Evolutionary conservation across 2,113 vertebrate species (phyloP), one percentile per base, ranked within the genome.

Genomic region (Sinocyclocheilus maitianheensis): DNA sequence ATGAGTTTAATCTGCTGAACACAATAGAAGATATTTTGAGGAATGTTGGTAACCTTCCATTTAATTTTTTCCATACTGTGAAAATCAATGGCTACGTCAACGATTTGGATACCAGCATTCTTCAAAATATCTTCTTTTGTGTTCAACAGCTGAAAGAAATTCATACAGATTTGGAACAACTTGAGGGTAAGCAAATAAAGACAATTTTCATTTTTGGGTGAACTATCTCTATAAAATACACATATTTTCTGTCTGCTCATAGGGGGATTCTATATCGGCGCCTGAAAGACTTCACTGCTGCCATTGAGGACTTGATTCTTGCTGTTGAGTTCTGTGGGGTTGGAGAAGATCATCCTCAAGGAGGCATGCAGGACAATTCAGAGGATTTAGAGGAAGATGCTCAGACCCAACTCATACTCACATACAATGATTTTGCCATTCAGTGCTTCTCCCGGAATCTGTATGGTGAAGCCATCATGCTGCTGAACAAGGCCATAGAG

Each of bases 381-480:
- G 16, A 11, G 37, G 86, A 55, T 34, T 11, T 93, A 20, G 85
- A 89, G 12, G 24, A 65, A 62, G 94, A 95, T 72, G 92, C 88
- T 0, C 90, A 92, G 86, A 83, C 89, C 5, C 96, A 97, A 89
- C 91, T 96, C 40, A 20, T 94, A 4, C 94, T 96, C 79, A 92
- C 94, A 79, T 96, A 96, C 93, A 96, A 96, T 0, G 94, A 96
- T 86, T 96, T 96, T 13, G 94, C 95, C 0, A 92, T 96, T 53
- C 93, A 93, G 87, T 96, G 95, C 90, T 97, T 95, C 86, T 37
- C 13, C 79, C 89, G 86, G 24, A 93, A 93, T 0, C 91, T 92
- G 78, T 95, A 94, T 18, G 85, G 92, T 1, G 95, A 97, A 89
- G 93, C 94, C 0, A 89, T 90, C 16, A 85, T 91, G 84, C 94